These are phyloP conservation scores for Platycheirus rosarum DNA, from an alignment of 2,888 invertebrate species.

Conservation along the genomic window DNA sequence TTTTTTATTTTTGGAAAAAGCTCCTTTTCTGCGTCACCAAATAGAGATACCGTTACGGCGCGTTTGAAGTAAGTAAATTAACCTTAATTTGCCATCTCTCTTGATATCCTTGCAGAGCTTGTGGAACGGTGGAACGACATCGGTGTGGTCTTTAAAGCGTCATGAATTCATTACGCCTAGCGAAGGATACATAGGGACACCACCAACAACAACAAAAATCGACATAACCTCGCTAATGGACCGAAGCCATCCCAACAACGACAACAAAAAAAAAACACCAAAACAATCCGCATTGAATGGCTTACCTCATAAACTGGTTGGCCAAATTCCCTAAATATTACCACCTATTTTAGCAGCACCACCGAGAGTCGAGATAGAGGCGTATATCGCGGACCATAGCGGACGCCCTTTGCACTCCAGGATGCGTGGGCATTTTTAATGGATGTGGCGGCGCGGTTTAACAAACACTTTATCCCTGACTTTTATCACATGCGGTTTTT, in stretches of 20 bases:
- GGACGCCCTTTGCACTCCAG: constrained; percentile 19
- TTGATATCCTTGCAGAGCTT: background rate
- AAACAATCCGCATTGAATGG: constrained; percentile 66
- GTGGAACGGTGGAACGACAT: background rate
- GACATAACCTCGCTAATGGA: constrained; percentile 33
- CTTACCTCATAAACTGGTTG: constrained; percentile 60
- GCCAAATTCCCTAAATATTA: constrained; percentile 54
- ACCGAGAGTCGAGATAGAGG: background rate
- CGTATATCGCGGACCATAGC: background rate
- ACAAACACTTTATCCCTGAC: constrained; percentile 57
- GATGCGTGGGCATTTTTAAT: constrained; percentile 65
- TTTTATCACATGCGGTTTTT: constrained; percentile 68
- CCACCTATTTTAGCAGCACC: constrained; percentile 42
- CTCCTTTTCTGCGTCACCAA: too few relatives aligned
- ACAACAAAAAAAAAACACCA: too few relatives aligned
- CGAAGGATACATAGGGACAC: background rate
- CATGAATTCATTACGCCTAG: constrained; percentile 60
- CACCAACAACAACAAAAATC: constrained; percentile 1
- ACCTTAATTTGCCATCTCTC: constrained; percentile 41
- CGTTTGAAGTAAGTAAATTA: too few relatives aligned
- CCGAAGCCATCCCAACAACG: constrained; percentile 45
- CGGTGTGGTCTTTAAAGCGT: constrained; percentile 43
- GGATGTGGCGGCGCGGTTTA: constrained; percentile 52
- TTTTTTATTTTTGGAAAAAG: too few relatives aligned
- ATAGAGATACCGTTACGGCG: too few relatives aligned